Conservation (phyloP, 2,888 invertebrate species). For the Melipona bicolor region DNA sequence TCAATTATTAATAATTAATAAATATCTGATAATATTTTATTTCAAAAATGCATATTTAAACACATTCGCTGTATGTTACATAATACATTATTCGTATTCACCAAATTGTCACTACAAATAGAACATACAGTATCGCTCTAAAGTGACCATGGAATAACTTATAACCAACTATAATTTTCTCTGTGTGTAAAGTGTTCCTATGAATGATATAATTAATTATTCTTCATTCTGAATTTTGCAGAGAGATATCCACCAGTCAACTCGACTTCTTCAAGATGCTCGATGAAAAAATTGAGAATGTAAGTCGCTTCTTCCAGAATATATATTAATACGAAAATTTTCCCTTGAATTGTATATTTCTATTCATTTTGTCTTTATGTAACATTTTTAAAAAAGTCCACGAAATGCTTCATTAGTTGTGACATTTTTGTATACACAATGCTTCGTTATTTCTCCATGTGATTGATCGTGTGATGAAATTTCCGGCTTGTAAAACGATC, state of each 20-base stretch:
- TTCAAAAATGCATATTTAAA: too few species aligned
- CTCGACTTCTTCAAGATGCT: constrained; percentile 97
- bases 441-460: not conserved
- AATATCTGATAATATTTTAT: too few species aligned
- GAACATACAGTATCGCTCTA: not conserved
- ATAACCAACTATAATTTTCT: not conserved
- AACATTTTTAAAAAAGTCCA: not conserved
- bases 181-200: fast-evolving
- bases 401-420: not conserved
- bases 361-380: not conserved
- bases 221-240: constrained; percentile 84
- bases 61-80: not conserved
- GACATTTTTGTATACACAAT: not conserved
- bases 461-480: not conserved
- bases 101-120: not conserved
- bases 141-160: constrained; percentile 5
- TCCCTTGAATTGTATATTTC: not conserved
- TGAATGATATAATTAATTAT: constrained; percentile 22
- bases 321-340: too few species aligned
- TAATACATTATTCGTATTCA: not conserved
- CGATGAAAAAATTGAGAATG: constrained; percentile 96
- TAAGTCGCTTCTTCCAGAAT: constrained; percentile 84
- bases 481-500: constrained; percentile 19
- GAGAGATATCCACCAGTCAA: constrained; percentile 95
- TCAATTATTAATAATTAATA: too few species aligned